Evolutionary conservation across 2,888 invertebrate species (phyloP).

Genomic region (Leucania comma): DNA sequence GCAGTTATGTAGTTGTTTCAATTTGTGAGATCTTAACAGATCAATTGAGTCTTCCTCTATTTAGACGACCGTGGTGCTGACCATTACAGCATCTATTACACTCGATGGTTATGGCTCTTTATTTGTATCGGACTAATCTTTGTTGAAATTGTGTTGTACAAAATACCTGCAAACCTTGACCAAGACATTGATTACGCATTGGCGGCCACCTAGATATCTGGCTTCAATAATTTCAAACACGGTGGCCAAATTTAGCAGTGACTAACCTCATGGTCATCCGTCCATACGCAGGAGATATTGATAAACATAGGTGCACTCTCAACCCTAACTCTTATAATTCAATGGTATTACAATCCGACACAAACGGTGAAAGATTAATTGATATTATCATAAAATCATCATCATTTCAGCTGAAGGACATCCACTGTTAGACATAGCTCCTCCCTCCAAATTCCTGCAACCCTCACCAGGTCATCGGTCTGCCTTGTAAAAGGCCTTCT

Average conservation of each 20-base stretch:
- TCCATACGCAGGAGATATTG: neutral
- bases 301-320: neutral
- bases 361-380: neutral
- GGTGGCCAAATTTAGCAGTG: neutral
- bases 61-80: slow-evolving; percentile 55
- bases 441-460: no score
- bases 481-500: no score
- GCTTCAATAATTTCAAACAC: neutral
- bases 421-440: no score
- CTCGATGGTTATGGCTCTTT: slow-evolving; percentile 7
- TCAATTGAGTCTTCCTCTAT: slow-evolving; percentile 74
- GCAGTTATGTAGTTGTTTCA: slow-evolving; percentile 68
- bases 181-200: neutral
- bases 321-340: neutral
- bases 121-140: slow-evolving; percentile 18
- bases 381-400: no score
- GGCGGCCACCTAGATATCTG: neutral
- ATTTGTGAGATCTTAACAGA: slow-evolving; percentile 71
- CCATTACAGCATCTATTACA: slow-evolving; percentile 40
- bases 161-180: neutral
- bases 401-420: no score
- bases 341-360: neutral
- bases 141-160: neutral
- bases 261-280: neutral
- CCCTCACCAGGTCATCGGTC: no score